Evolutionary conservation across 2,888 invertebrate genomes (phyloP).

Genomic region (Acanthosepion esculentum): DNA sequence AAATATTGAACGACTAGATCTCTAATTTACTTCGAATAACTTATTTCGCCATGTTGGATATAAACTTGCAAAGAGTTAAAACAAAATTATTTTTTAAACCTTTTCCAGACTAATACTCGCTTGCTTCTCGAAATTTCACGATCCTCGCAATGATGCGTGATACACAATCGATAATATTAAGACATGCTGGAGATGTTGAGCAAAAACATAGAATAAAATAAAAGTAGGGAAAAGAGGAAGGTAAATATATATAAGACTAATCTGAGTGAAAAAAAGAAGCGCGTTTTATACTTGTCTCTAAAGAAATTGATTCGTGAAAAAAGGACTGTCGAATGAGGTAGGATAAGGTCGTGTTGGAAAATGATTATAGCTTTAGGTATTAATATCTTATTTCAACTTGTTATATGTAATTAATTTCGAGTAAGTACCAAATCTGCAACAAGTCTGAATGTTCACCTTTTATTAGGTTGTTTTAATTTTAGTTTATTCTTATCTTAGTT

Average conservation of each 20-base stretch:
- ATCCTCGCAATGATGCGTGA: neutral
- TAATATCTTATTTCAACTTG: slow-evolving; percentile 2
- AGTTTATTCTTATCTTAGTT: neutral
- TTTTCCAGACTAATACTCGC: no score
- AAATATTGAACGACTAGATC: no score
- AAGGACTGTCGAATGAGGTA: neutral
- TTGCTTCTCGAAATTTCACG: neutral
- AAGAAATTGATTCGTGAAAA: neutral
- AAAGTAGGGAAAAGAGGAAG: neutral
- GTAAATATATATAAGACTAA: neutral
- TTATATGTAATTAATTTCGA: neutral
- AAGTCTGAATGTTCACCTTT: neutral
- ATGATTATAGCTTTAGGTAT: neutral
- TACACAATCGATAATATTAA: neutral
- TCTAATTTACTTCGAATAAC: no score
- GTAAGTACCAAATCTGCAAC: neutral
- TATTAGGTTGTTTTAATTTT: neutral
- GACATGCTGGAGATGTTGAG: neutral
- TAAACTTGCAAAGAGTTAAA: no score
- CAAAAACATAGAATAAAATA: neutral
- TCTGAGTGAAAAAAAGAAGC: no score
- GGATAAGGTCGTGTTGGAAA: neutral
- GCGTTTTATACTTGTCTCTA: neutral
- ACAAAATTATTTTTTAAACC: no score
- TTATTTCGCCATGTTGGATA: no score